These are phyloP conservation scores for Tolypeutes matacus DNA, from an alignment of 2,797 vertebrate genomes.

Conservation along the genomic window DNA sequence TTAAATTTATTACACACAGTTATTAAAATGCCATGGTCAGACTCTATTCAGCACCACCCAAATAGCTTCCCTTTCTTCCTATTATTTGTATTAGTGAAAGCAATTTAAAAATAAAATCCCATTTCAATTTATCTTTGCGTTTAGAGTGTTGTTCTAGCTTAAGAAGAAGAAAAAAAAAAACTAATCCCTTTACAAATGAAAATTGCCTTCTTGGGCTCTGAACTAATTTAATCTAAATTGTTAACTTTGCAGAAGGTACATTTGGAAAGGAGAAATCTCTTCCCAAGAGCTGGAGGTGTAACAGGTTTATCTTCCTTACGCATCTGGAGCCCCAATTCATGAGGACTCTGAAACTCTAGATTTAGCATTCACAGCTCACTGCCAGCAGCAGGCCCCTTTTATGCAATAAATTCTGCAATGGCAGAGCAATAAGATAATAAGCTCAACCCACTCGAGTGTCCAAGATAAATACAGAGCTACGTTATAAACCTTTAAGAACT, in stretches of 20 bases:
- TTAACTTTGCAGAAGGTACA: slow-evolving; percentile 56
- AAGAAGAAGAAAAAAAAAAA: slow-evolving; percentile 13
- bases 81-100: slow-evolving; percentile 65
- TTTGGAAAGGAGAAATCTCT: slow-evolving; percentile 52
- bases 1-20: slow-evolving; percentile 52
- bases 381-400: background rate
- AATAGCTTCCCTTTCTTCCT: slow-evolving; percentile 57
- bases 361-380: slow-evolving; percentile 21
- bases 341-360: slow-evolving; percentile 51
- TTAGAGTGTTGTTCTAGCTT: slow-evolving; percentile 74
- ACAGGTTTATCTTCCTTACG: slow-evolving; percentile 71
- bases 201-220: slow-evolving; percentile 71
- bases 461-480: slow-evolving; percentile 54
- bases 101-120: slow-evolving; percentile 70
- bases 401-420: slow-evolving; percentile 61
- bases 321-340: slow-evolving; percentile 69
- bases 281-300: slow-evolving; percentile 34
- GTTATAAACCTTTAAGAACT: slow-evolving; percentile 42
- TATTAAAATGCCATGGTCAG: slow-evolving; percentile 73
- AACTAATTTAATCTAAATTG: slow-evolving; percentile 77
- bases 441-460: background rate
- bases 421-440: slow-evolving; percentile 60
- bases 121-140: slow-evolving; percentile 77
- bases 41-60: slow-evolving; percentile 32
- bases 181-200: slow-evolving; percentile 80